A percentile compares a stretch with the other conserved stretches of the same genome.
These are phyloP conservation scores for Spinus pinus DNA, from an alignment of 2,797 vertebrate species.

Conservation along the genomic window DNA sequence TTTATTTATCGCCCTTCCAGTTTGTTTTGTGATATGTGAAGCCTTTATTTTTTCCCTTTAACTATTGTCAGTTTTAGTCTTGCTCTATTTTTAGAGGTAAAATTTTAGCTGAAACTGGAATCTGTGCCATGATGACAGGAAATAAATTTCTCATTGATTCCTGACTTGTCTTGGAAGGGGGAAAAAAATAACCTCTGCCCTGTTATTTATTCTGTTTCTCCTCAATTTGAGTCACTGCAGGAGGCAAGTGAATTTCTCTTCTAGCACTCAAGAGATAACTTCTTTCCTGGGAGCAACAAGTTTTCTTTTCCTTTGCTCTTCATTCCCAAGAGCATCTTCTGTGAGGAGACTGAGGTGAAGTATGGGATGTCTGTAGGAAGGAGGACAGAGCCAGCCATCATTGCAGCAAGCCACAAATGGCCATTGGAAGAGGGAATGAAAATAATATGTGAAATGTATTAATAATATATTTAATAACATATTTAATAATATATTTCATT, in stretches of 20 bases:
- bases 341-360: background rate
- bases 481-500: no score
- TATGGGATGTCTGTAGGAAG: background rate
- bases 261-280: background rate
- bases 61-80: background rate
- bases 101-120: background rate
- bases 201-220: background rate
- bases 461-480: no score
- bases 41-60: background rate
- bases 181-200: background rate
- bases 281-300: background rate
- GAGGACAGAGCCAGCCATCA: background rate
- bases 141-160: background rate
- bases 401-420: background rate
- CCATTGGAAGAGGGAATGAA: background rate
- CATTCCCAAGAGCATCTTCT: background rate
- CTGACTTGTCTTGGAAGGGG: background rate
- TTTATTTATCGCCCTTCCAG: background rate
- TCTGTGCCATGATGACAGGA: background rate
- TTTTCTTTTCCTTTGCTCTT: background rate
- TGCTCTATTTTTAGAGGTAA: background rate
- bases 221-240: background rate
- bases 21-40: background rate
- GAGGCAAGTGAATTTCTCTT: background rate
- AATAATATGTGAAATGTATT: no score